phyloP scores from a whole-genome alignment of 2,113 vertebrate genomes.

The Phaetusa simplex region DNA sequence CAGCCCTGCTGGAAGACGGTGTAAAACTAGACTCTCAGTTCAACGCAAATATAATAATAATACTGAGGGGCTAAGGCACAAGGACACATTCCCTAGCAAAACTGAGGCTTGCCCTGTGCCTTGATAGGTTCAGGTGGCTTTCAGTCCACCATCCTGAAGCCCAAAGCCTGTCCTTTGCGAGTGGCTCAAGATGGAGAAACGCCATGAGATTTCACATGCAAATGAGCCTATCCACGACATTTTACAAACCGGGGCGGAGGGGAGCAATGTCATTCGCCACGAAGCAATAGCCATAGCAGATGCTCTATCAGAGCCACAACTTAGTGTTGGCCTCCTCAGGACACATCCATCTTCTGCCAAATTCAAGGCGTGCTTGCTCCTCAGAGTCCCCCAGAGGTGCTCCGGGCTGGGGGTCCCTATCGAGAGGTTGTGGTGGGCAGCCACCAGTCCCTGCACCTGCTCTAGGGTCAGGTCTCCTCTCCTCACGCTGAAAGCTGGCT shows the following conservation, averaged over 20 bases:
- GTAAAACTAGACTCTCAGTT: not conserved
- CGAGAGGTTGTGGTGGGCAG: fast-evolving
- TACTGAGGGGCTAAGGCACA: not conserved
- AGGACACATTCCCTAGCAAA: not conserved
- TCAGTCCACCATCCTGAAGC: not conserved
- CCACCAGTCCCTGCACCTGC: not conserved
- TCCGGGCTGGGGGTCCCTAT: fast-evolving
- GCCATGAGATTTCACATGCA: not conserved
- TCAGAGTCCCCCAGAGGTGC: not conserved
- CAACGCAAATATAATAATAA: fast-evolving
- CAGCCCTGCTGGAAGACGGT: not conserved
- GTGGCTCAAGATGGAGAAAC: not conserved
- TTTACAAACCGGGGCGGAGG: not conserved
- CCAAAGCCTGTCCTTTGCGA: not conserved
- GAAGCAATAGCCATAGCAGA: not conserved
- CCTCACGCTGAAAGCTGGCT: fast-evolving
- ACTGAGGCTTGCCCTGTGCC: not conserved
- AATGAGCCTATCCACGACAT: not conserved
- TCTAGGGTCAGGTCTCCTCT: not conserved
- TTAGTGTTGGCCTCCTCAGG: not conserved
- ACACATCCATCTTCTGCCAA: not conserved
- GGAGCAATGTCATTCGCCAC: not conserved
- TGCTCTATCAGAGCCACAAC: not conserved
- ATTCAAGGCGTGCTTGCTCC: not conserved
- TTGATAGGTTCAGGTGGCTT: not conserved